phyloP scores from a whole-genome alignment of 2,797 vertebrate genomes.

The Rhinella marina region DNA sequence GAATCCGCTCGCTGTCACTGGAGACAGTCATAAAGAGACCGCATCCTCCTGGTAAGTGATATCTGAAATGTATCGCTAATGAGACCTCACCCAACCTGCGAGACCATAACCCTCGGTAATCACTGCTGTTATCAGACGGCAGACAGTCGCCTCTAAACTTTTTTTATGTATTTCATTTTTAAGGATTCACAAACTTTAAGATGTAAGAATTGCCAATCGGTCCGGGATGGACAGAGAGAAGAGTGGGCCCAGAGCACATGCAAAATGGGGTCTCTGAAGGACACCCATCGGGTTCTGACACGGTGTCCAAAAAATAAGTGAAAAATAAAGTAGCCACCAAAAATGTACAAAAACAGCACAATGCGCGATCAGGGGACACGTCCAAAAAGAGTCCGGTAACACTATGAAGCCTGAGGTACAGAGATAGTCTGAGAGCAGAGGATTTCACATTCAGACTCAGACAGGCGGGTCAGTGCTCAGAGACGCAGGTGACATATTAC shows the following conservation, averaged over 20 bases:
- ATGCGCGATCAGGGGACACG: too few species aligned
- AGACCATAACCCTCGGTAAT: neutral
- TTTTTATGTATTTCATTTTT: neutral
- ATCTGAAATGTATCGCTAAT: neutral
- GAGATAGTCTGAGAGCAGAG: neutral
- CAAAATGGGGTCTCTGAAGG: neutral
- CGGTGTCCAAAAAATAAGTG: too few species aligned
- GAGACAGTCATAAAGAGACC: neutral
- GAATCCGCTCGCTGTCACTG: neutral
- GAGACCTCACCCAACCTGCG: neutral
- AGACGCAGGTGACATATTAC: conserved; percentile 9
- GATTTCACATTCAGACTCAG: neutral
- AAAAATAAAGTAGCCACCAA: too few species aligned
- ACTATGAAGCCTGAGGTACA: neutral
- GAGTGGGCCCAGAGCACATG: too few species aligned
- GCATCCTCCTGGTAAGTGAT: neutral
- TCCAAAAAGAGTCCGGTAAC: neutral
- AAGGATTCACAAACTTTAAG: neutral
- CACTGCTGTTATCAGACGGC: neutral
- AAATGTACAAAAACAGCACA: too few species aligned
- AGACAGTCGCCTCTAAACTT: neutral
- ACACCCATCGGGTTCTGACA: too few species aligned
- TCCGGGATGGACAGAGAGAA: too few species aligned
- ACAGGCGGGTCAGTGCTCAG: neutral
- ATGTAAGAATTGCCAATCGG: neutral